Percentiles rank a stretch among this genome's conserved stretches.
Conservation (phyloP, 2,113 vertebrate genomes). For the Balaenoptera acutorostrata region DNA sequence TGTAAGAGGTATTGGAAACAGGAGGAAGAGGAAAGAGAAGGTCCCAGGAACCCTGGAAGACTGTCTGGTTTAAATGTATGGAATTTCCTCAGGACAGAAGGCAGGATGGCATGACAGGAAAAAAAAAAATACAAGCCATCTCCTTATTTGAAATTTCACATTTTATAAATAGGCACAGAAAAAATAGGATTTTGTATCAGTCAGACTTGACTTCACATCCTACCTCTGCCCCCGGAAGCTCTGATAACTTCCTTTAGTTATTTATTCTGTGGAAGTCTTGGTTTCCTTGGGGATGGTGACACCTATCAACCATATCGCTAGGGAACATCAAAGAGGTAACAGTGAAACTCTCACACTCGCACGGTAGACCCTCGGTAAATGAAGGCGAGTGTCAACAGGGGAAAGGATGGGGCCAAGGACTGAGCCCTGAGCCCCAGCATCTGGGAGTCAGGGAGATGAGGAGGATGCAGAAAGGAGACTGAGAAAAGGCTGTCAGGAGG, state of each 20-base stretch:
- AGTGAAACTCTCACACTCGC: too few relatives aligned
- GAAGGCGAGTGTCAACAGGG: neutral
- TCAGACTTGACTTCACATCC: neutral
- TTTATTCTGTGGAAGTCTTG: neutral
- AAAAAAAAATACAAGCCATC: accelerated
- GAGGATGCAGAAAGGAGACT: neutral
- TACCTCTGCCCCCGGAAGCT: too few relatives aligned
- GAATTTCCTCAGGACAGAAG: neutral
- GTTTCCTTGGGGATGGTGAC: neutral
- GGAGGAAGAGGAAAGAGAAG: neutral
- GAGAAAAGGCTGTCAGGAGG: accelerated
- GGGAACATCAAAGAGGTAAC: neutral
- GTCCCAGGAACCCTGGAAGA: neutral
- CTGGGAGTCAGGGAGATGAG: too few relatives aligned
- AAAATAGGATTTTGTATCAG: neutral
- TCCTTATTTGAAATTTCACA: neutral
- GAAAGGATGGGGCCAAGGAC: too few relatives aligned
- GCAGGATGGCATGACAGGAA: neutral
- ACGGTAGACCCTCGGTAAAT: neutral
- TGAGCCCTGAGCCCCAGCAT: too few relatives aligned
- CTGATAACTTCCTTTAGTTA: neutral
- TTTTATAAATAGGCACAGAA: neutral
- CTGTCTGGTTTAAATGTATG: neutral
- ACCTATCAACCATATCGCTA: too few relatives aligned
- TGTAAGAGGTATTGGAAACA: neutral